Base-by-base conservation (phyloP, 2,888 invertebrate species). In the Trissolcus brochymenae region DNA sequence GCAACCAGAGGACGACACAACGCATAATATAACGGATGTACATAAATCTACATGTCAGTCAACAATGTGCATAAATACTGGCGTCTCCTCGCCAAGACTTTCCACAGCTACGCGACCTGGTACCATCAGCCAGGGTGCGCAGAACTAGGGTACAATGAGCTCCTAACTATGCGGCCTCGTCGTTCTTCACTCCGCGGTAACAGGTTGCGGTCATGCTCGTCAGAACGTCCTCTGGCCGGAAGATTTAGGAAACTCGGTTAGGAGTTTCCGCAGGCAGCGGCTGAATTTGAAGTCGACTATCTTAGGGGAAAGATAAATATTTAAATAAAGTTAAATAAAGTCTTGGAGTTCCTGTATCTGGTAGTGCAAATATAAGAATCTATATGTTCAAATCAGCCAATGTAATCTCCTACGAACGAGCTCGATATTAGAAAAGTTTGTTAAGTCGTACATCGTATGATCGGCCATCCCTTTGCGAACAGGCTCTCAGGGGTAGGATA, bases 11-110 rank as follows among this genome's bases (percentile, higher is more conserved):
- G 83, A 86, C 85, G 86, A 86, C 86, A 86, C 84, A 84, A 87
- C 87, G 86, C 87, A 87, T 88, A 88, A 88, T 87, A 87, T 86
- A 88, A 88, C 87, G 88, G 88, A 89, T 88, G 88, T 85, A 85
- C 88, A 88, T 89, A 89, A 89, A 88, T 88, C 86, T 84, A 87
- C 80, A 84, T 88, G 88, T 85, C 88, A 88, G 87, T 88, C 89
- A 88, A 88, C 88, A 88, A 88, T 89, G 88, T 87, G 87, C 88
- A 89, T 89, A 88, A 89, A 89, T 89, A 88, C 87, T 86, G 84
- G 82, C 83, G 87, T 86, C 87, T 87, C 85, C 88, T 83, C 87
- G 82, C 84, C 82, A 80, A 84, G 86, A 83, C 83, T 81, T 82
- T 78, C 73, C 50, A 49, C 60, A 61, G 65, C 70, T 68, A 51